phyloP scores from a whole-genome alignment of 1,140 invertebrate species.

The Aradophagus sp. region DNA sequence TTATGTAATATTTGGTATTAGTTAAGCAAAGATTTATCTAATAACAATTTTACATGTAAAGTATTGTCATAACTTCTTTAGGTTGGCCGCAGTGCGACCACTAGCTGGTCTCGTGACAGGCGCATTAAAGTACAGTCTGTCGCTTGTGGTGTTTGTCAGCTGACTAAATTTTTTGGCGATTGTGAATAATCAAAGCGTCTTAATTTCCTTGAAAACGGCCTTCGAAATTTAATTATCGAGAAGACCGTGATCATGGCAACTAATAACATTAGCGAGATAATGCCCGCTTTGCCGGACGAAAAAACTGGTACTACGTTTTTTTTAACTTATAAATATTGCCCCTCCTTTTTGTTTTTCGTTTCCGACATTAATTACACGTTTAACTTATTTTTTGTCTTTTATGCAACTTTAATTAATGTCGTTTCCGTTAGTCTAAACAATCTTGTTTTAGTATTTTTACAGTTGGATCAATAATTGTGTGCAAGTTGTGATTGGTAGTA shows the following conservation, averaged over 20 bases:
- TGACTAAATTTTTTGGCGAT: constrained; percentile 21
- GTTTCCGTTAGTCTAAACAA: too few relatives aligned
- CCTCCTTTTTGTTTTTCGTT: constrained; percentile 60
- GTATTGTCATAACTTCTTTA: background rate
- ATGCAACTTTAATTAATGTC: too few relatives aligned
- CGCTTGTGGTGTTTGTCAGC: constrained; percentile 12
- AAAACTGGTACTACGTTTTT: constrained; percentile 82
- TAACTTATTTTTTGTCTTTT: too few relatives aligned
- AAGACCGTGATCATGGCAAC: constrained; percentile 64
- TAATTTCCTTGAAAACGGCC: constrained; percentile 3
- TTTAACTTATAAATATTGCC: constrained; percentile 46
- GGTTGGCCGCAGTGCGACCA: constrained; percentile 10
- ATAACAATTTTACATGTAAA: too few relatives aligned
- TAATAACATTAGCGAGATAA: constrained; percentile 83
- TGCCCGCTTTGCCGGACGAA: constrained; percentile 83
- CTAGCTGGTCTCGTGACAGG: constrained; percentile 36
- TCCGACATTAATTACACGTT: too few relatives aligned
- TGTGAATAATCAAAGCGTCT: background rate
- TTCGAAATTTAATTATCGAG: background rate
- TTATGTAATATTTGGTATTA: too few relatives aligned
- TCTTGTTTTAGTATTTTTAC: too few relatives aligned
- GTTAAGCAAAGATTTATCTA: too few relatives aligned
- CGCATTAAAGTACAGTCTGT: constrained; percentile 20
- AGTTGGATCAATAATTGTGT: too few relatives aligned
- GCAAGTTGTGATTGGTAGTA: too few relatives aligned